Evolutionary conservation across 1,140 invertebrate species (phyloP), one percentile per base, ranked within the genome.

Genomic region (Drosophila punjabiensis): DNA sequence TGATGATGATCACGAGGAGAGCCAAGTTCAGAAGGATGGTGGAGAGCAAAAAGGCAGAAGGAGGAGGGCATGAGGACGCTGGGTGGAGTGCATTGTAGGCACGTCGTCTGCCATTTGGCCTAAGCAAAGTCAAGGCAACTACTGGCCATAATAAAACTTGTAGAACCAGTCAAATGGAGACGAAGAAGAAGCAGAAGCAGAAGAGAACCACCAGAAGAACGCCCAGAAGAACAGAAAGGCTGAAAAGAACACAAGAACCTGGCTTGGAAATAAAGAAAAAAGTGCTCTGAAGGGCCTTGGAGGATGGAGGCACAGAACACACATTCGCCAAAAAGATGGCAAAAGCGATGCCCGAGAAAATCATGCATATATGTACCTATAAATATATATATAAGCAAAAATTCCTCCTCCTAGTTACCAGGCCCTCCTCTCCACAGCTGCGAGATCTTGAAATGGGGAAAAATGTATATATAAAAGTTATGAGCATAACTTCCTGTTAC

Each of bases 91-190:
- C 69, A 60, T 79, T 63, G 68, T 66, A 50, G 67, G 53, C 47
- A 71, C 65, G 50, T 71, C 58, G 56, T 67, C 70, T 79, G 84
- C 81, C 86, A 85, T 89, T 89, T 89, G 85, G 76, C 85, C 81
- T 82, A 87, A 81, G 82, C 83, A 83, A 88, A 88, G 84, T 88
- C 84, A 88, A 88, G 84, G 84, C 84, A 86, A 83, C 80, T 75
- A 83, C 80, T 75, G 60, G 58, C 79, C 53, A 70, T 77, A 89
- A 88, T 77, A 89, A 88, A 90, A 90, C 86, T 89, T 80, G 85
- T 85, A 89, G 85, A 89, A 89, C 85, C 85, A 89, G 85, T 89
- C 89, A 75, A 77, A 59, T 64, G 55, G 43, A 69, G 39, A 58
- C 63, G 28, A 37, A 35, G 33, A 50, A 58, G 35, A 33, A 60